Evolutionary conservation across 2,113 vertebrate genomes (phyloP).

Genomic region (human (Homo sapiens)): GRCh38 chr5:137236001-137236500

Average conservation of each 20-base stretch:
- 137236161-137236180: neutral
- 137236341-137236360: neutral
- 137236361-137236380: fast-evolving
- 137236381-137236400: neutral
- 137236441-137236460: neutral
- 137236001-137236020: neutral
- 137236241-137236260: fast-evolving
- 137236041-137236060: neutral
- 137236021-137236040: neutral
- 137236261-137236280: neutral
- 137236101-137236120: neutral
- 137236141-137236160: neutral
- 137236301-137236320: neutral
- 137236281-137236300: neutral
- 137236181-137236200: neutral
- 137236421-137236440: neutral
- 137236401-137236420: neutral
- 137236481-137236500: neutral
- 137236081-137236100: neutral
- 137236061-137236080: neutral
- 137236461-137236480: neutral
- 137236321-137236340: neutral
- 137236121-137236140: neutral
- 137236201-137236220: neutral
- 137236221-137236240: neutral